Evolutionary conservation across 2,797 vertebrate genomes (phyloP).

Genomic region (Muraenolepis orangiensis): DNA sequence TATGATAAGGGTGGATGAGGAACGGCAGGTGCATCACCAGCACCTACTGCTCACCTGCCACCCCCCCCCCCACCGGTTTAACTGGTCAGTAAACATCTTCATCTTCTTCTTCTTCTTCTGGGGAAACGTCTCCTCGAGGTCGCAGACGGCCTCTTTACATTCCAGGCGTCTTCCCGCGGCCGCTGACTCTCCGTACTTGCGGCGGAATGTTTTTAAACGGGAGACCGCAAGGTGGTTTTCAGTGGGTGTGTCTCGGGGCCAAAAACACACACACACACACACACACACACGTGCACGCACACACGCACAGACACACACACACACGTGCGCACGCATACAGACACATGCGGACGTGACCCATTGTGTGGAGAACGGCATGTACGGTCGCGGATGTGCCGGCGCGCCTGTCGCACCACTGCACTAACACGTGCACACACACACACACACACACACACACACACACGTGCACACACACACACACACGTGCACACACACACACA

Average conservation of each 20-base stretch:
- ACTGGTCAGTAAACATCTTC: conserved; percentile 28
- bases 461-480: neutral
- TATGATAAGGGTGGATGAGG: neutral
- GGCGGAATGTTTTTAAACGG: neutral
- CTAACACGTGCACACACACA: neutral
- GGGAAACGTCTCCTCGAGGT: neutral
- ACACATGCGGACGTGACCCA: no score
- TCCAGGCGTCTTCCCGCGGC: conserved; percentile 24
- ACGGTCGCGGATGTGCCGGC: neutral
- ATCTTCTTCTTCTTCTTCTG: no score
- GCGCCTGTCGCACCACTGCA: neutral
- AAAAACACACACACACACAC: neutral
- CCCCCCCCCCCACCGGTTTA: conserved; percentile 44
- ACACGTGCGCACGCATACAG: no score
- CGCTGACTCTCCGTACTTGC: conserved; percentile 3
- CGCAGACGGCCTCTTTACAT: conserved; percentile 14
- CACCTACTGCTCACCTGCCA: conserved; percentile 21
- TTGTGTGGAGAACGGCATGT: neutral
- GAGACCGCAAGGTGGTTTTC: neutral
- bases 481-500: no score
- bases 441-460: neutral
- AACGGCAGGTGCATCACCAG: conserved; percentile 3
- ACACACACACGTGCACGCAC: no score
- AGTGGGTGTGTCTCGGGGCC: neutral
- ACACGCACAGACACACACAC: no score